Base-by-base conservation (phyloP, 1,140 invertebrate genomes). In the Ceratina australensis region DNA sequence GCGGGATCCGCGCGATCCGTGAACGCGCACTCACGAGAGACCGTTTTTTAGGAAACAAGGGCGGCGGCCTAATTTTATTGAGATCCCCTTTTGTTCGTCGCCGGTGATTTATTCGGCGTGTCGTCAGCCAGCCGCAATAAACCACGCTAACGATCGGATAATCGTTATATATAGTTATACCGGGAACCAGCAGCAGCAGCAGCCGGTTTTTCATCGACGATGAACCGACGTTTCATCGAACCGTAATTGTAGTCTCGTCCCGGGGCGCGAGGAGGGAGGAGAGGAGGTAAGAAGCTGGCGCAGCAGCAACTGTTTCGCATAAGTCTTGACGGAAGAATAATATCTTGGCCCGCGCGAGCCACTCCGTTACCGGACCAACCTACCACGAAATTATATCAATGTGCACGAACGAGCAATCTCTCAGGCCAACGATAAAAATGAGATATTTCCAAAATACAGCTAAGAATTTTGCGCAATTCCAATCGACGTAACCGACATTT, bases 301-400 rank as follows among this genome's bases (percentile, higher is more conserved):
- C 90, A 90, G 88, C 90, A 90, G 89, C 89, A 91, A 89, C 89
- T 91, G 89, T 81, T 85, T 81, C 87, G 82, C 88, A 90, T 90
- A 91, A 87, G 86, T 91, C 90, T 91, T 85, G 67, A 76, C 67
- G 78, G 84, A 88, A 90, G 89, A 91, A 90, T 91, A 90, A 89
- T 90, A 88, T 82, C 82, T 74, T 83, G 66, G 57, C 76, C 89
- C 86, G 85, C 82, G 83, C 84, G 33, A 87, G 90, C 67, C 61
- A 47, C 52, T 54, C 56, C 61, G 33, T 56, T 73, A 22, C 13
- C 18, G 76, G 57, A 80, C 80, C 20, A 50, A 49, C 20, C 56
- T 64, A 20, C 67, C 24, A 50, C 72, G 82, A 79, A 57, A 71
- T 71, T 72, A 72, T 68, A 67, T 54, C 81, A 57, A 22, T 20